Evolutionary conservation across 2,888 invertebrate genomes (phyloP).

Genomic region (Amphipoea lucens): DNA sequence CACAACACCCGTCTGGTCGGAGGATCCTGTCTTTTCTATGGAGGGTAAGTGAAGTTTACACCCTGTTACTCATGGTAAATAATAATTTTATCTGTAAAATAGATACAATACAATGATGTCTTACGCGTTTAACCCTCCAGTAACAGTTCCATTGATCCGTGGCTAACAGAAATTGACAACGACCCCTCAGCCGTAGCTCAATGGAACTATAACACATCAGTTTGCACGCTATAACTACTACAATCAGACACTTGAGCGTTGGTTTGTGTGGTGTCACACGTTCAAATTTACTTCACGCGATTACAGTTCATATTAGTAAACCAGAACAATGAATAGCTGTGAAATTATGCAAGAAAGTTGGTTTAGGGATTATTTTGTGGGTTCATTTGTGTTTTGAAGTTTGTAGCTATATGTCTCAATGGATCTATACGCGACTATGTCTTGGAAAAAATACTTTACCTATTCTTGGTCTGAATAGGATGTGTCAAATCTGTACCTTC

Average conservation of each 20-base stretch:
- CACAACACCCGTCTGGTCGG: too few species aligned
- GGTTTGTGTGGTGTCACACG: conserved; percentile 1
- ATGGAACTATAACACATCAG: conserved; percentile 9
- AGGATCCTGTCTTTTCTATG: too few species aligned
- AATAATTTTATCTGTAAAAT: not conserved
- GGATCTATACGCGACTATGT: too few species aligned
- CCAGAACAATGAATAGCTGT: not conserved
- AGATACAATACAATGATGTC: not conserved
- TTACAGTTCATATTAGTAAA: conserved; percentile 16
- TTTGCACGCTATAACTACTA: not conserved
- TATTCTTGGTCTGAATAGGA: not conserved
- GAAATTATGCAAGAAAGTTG: not conserved
- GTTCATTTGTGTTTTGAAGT: not conserved
- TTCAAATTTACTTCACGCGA: conserved; percentile 8
- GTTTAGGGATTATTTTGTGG: not conserved
- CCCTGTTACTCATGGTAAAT: too few species aligned
- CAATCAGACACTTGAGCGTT: not conserved
- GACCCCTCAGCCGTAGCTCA: not conserved
- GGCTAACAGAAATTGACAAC: not conserved
- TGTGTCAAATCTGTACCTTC: not conserved
- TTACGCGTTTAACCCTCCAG: not conserved
- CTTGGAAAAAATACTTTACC: not conserved
- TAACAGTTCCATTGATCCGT: conserved; percentile 4
- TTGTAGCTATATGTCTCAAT: not conserved
- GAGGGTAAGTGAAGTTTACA: too few species aligned